Evolutionary conservation across 2,888 invertebrate species (phyloP).

Genomic region (Monochamus alternatus): DNA sequence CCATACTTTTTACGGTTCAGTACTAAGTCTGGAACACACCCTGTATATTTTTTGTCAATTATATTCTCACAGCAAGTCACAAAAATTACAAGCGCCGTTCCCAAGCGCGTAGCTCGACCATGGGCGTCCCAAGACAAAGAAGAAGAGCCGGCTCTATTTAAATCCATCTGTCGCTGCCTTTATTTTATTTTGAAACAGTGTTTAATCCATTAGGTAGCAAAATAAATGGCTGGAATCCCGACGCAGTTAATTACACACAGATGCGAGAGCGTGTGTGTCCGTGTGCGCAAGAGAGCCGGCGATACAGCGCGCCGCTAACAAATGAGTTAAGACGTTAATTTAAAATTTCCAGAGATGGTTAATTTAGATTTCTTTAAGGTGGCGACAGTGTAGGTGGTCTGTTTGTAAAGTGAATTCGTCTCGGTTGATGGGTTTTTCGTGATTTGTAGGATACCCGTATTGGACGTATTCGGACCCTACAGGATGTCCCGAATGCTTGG

Average conservation of each 20-base stretch:
- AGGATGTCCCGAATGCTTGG: background rate
- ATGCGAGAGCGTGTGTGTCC: slow-evolving; percentile 42
- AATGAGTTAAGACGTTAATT: slow-evolving; percentile 61
- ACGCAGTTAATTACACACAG: slow-evolving; percentile 47
- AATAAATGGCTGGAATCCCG: slow-evolving; percentile 46
- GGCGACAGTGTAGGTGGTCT: slow-evolving; percentile 65
- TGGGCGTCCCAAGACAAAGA: background rate
- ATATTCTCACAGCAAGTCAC: too few species aligned
- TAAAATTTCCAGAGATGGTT: slow-evolving; percentile 60
- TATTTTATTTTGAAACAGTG: slow-evolving; percentile 7
- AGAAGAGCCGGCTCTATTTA: background rate
- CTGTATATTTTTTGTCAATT: too few species aligned
- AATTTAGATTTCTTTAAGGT: slow-evolving; percentile 61
- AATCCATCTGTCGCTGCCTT: slow-evolving; percentile 36
- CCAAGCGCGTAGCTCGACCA: background rate
- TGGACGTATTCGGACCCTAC: slow-evolving; percentile 14
- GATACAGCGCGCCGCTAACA: slow-evolving; percentile 41
- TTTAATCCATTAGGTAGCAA: slow-evolving; percentile 47
- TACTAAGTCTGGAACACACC: too few species aligned
- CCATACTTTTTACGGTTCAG: too few species aligned
- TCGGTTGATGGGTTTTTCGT: slow-evolving; percentile 61
- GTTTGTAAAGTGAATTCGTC: slow-evolving; percentile 63
- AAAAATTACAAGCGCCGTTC: too few species aligned
- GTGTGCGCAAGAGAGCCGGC: slow-evolving; percentile 7
- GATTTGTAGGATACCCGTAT: slow-evolving; percentile 59